These are phyloP conservation scores for Euleptes europaea DNA, from an alignment of 2,113 vertebrate genomes.

Conservation along the genomic window DNA sequence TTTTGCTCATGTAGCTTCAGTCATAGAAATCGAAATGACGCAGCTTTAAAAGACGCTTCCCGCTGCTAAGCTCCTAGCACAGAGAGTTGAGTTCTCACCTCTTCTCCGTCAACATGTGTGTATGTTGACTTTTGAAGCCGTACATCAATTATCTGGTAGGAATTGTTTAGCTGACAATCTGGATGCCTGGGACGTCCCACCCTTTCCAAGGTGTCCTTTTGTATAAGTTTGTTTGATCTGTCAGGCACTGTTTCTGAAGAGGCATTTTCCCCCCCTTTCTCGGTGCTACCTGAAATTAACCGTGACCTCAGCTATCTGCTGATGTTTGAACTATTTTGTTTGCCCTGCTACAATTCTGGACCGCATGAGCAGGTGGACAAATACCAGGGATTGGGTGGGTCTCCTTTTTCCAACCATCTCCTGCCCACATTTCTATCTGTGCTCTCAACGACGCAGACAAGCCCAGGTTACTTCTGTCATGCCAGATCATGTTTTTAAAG, in stretches of 20 bases:
- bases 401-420: constrained; percentile 46
- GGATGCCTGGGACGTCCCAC: not conserved
- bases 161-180: not conserved
- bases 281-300: constrained; percentile 57
- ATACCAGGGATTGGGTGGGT: constrained; percentile 58
- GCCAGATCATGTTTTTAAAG: constrained; percentile 23
- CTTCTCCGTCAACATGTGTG: not conserved
- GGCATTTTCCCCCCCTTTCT: not conserved
- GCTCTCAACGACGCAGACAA: constrained; percentile 6
- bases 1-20: not conserved
- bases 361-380: constrained; percentile 63
- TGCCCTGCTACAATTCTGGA: constrained; percentile 53
- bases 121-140: not conserved
- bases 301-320: constrained; percentile 57
- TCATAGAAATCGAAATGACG: not conserved
- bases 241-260: constrained; percentile 43
- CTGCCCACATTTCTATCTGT: constrained; percentile 39
- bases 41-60: not conserved
- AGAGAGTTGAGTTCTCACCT: fast-evolving
- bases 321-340: constrained; percentile 55
- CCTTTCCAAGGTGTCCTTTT: constrained; percentile 21
- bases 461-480: constrained; percentile 5
- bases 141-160: not conserved
- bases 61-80: not conserved
- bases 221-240: constrained; percentile 40